Evolutionary conservation across 2,888 invertebrate genomes (phyloP), one percentile per base, ranked within the genome.

Genomic region (Lepidochitona cinerea): DNA sequence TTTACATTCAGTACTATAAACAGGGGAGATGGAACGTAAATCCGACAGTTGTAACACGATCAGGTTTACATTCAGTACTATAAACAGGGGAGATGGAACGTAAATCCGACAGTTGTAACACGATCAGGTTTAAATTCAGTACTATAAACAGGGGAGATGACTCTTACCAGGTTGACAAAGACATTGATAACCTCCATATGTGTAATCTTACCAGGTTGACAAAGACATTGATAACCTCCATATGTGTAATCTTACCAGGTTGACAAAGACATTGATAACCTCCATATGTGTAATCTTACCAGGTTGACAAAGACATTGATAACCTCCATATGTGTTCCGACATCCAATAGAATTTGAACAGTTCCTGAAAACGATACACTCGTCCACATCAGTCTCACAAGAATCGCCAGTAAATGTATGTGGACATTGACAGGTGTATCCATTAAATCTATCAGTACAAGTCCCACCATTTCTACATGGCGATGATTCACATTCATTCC

Each of bases 321-420:
- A 83, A 29, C 79, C 70, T n/a, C 83, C 83, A 26, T 71, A 76
- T 0, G 74, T 81, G 71, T 83, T 83, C 4, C 68, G 54, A 71
- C 83, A 83, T 12, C 37, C 23, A 52, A 80, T 49, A 49, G 29
- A 74, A 67, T 83, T 81, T 33, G 26, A 37, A 70, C 83, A 83
- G 6, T 80, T 78, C 9, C 12, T 23, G 14, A 35, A 37, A 14
- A 35, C 26, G 0, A 75, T 14, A 71, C 87, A 87, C 71, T 87
- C 84, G 66, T 87, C 75, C 6, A 88, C 81, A 41, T 87, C 80
- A 1, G 68, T 71, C 53, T 82, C 75, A 74, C 85, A 84, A 54
- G 73, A 68, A 0, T 53, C 49, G 0, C 83, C 84, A 52, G 75
- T 72, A 68, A 71, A 82, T 3, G 79, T 83, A 67, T 74, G 72